phyloP scores from a whole-genome alignment of 2,888 invertebrate species.

The Limnephilus rhombicus region DNA sequence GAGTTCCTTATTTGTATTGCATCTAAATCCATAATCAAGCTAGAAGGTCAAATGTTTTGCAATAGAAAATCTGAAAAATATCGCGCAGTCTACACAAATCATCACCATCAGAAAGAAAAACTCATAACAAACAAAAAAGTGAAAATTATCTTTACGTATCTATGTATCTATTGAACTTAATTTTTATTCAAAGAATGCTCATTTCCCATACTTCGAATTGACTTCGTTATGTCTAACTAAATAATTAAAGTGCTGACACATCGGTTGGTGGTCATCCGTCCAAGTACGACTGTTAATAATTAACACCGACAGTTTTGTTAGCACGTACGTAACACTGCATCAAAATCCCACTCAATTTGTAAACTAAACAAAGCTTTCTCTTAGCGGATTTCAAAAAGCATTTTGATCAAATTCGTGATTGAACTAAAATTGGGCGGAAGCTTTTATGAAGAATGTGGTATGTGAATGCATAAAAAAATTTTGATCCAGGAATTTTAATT shows the following conservation, averaged over 20 bases:
- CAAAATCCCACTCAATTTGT: neutral
- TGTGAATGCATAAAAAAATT: neutral
- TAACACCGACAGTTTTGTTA: neutral
- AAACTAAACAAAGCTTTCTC: neutral
- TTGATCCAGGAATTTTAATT: neutral
- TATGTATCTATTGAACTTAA: no score
- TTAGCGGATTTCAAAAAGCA: neutral
- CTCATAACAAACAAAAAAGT: neutral
- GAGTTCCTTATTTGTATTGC: no score
- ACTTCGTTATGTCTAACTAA: neutral
- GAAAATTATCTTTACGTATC: no score
- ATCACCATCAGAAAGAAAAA: neutral
- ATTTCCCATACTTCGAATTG: neutral
- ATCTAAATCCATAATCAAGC: no score
- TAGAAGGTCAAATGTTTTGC: no score
- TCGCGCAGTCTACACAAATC: no score
- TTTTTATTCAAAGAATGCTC: neutral
- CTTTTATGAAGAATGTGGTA: neutral
- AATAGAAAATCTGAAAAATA: no score
- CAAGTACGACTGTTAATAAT: neutral
- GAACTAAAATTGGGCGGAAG: neutral
- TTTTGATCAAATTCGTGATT: neutral
- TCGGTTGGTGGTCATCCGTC: neutral
- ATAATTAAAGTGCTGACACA: neutral
- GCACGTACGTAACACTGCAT: neutral